Percentiles rank a stretch among this genome's conserved stretches.
Conservation (phyloP, 2,888 invertebrate genomes). For the Drosophila conformis region DNA sequence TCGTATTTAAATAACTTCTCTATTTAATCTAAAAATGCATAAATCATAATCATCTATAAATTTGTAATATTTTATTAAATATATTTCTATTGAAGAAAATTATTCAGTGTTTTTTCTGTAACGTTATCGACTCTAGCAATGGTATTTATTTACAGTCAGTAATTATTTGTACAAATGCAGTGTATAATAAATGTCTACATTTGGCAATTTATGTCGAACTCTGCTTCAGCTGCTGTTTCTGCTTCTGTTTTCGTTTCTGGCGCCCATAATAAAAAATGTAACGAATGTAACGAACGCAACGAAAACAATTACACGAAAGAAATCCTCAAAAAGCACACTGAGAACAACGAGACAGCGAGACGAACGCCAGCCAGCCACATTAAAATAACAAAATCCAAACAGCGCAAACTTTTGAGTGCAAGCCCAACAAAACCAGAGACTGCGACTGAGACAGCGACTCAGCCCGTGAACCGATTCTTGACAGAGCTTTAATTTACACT, state of each 20-base stretch:
- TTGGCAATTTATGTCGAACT: conserved; percentile 52
- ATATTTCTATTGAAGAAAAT: not conserved
- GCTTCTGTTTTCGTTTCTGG: conserved; percentile 49
- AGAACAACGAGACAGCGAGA: conserved; percentile 47
- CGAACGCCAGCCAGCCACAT: conserved; percentile 42
- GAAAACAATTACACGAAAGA: conserved; percentile 76
- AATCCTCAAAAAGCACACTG: conserved; percentile 69
- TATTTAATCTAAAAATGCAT: not conserved
- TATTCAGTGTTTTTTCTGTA: not conserved
- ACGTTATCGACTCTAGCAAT: not conserved
- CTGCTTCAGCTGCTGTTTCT: conserved; percentile 30
- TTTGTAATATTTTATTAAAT: not conserved
- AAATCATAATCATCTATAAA: not conserved
- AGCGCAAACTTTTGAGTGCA: conserved; percentile 77
- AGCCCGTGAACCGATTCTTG: conserved; percentile 35
- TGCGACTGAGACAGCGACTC: conserved; percentile 8
- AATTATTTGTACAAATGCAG: conserved; percentile 12
- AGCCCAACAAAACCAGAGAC: conserved; percentile 46
- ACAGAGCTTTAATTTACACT: conserved; percentile 47
- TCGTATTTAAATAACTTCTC: not conserved
- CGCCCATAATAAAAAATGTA: conserved; percentile 63
- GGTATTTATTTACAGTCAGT: not conserved
- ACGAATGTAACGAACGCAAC: conserved; percentile 56
- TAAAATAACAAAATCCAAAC: conserved; percentile 79
- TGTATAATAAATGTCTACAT: conserved; percentile 47